These are phyloP conservation scores for Sitta europaea DNA, from an alignment of 2,113 vertebrate genomes.

Conservation along the genomic window DNA sequence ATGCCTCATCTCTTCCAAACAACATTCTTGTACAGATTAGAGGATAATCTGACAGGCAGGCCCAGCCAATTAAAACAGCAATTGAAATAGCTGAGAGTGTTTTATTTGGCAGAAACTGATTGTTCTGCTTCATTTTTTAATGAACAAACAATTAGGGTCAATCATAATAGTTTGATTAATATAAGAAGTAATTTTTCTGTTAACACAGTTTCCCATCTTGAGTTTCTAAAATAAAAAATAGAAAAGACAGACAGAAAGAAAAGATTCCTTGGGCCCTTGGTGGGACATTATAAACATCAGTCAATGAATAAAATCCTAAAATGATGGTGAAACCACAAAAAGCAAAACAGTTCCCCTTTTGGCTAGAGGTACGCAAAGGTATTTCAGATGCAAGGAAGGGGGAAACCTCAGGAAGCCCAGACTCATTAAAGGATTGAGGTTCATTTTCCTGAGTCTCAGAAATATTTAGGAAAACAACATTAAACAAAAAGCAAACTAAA, in stretches of 20 bases:
- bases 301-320: conserved; percentile 46
- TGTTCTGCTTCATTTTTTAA: conserved; percentile 61
- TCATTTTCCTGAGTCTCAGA: conserved; percentile 31
- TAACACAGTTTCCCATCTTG: conserved; percentile 8
- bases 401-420: conserved; percentile 48
- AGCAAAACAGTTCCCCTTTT: conserved; percentile 51
- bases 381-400: conserved; percentile 40
- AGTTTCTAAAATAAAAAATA: conserved; percentile 11
- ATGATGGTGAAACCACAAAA: conserved; percentile 36
- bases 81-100: conserved; percentile 73
- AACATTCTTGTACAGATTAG: conserved; percentile 81
- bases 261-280: not conserved
- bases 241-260: not conserved
- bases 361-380: conserved; percentile 22
- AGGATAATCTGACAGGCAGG: conserved; percentile 70
- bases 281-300: conserved; percentile 32
- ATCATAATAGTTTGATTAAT: conserved; percentile 15
- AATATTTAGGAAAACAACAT: conserved; percentile 47
- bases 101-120: conserved; percentile 71
- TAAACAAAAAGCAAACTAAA: conserved; percentile 60
- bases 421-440: conserved; percentile 46
- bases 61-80: conserved; percentile 77
- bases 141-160: conserved; percentile 52
- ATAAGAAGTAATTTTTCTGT: conserved; percentile 56
- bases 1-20: conserved; percentile 74